A percentile compares a stretch with the other conserved stretches of the same genome.
Conservation (phyloP, 1,140 invertebrate species). For the Cyclina sinensis region DNA sequence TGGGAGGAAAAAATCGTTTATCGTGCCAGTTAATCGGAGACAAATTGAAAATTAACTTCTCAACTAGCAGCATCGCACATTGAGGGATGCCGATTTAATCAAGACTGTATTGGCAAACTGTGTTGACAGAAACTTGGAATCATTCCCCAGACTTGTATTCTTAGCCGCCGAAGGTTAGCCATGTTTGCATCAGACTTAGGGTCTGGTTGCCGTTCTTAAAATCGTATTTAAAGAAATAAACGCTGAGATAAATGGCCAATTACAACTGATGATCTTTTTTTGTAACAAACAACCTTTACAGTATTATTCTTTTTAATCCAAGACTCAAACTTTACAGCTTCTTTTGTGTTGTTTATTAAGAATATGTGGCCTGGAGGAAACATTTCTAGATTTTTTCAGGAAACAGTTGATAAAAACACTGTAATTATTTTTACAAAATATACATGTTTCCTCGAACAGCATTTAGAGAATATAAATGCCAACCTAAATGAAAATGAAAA, state of each 20-base stretch:
- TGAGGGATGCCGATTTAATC: conserved; percentile 69
- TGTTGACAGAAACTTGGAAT: conserved; percentile 56
- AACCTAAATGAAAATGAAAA: too few relatives aligned
- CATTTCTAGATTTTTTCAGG: too few relatives aligned
- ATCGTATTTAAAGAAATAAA: neutral
- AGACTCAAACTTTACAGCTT: too few relatives aligned
- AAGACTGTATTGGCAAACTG: conserved; percentile 50
- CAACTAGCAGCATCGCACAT: conserved; percentile 59
- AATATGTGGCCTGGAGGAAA: too few relatives aligned
- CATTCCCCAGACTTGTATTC: conserved; percentile 14
- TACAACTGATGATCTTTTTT: too few relatives aligned
- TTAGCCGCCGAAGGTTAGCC: neutral
- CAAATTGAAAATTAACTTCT: conserved; percentile 72
- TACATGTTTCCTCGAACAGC: too few relatives aligned
- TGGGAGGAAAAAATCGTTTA: conserved; percentile 67
- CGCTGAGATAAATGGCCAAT: neutral
- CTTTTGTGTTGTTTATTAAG: too few relatives aligned
- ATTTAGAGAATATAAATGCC: too few relatives aligned
- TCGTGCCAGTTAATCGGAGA: conserved; percentile 61
- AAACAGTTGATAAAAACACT: too few relatives aligned
- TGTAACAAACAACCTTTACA: too few relatives aligned
- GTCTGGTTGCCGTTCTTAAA: neutral
- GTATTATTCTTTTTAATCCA: too few relatives aligned
- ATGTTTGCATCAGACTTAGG: neutral
- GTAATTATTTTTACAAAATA: too few relatives aligned